Conservation (phyloP, 2,113 vertebrate species). For the Dendrocopos noguchii region DNA sequence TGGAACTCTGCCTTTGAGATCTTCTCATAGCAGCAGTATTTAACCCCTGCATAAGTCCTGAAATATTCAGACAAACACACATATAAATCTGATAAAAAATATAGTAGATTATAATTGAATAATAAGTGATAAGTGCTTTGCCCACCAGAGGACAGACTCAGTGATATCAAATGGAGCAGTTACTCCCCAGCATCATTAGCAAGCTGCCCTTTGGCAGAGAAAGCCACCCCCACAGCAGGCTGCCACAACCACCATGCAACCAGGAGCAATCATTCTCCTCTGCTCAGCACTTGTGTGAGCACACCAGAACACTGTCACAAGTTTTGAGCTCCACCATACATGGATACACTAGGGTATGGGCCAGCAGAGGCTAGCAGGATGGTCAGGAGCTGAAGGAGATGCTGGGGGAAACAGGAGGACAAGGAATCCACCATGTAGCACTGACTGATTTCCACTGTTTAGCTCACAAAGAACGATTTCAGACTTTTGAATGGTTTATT, state of each 20-base stretch:
- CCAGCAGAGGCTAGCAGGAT: background rate
- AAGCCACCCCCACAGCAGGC: background rate
- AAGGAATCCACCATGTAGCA: fast-evolving
- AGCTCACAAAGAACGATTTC: background rate
- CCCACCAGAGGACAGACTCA: background rate
- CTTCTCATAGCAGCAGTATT: background rate
- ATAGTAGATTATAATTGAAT: background rate
- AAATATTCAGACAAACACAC: background rate
- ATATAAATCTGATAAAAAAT: background rate
- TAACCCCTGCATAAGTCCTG: background rate
- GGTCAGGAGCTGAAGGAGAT: background rate
- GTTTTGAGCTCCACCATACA: background rate
- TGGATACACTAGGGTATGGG: background rate
- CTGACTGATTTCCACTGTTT: background rate
- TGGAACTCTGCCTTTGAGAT: background rate
- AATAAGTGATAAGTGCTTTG: background rate
- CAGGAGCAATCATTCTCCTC: background rate
- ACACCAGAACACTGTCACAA: background rate
- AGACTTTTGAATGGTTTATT: background rate
- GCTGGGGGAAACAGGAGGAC: background rate
- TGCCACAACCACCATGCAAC: fast-evolving
- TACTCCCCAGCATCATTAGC: background rate
- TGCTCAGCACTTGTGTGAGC: background rate
- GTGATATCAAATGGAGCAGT: fast-evolving
- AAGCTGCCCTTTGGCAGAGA: background rate